Evolutionary conservation across 30 jellyfish, hydroid and myxozoan genomes (phyloP), one percentile per base, ranked within the genome.

Genomic region (Morbakka virulenta): DNA sequence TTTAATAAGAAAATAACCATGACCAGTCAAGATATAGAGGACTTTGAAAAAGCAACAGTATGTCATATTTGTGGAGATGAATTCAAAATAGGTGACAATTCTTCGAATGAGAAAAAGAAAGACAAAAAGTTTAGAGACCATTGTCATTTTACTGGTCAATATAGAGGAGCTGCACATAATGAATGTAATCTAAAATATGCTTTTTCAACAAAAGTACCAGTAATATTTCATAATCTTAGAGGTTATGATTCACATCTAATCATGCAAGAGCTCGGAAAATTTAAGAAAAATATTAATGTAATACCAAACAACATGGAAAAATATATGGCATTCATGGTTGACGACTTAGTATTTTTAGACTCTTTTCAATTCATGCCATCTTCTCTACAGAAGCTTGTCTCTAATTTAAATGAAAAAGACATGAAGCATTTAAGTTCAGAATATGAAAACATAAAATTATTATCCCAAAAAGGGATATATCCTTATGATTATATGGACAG

Each of bases 391-490:
- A 50, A 36, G 31, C 84, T 79, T 1, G 91, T 34, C 1, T 65
- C 79, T 20, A 79, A 32, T 28, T 66, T 79, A 22, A 66, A 74
- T 1, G 51, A 61, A 50, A n/a, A 47, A 9, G 14, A 47, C 12
- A 65, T 78, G 13, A 29, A 35, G 9, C 24, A 32, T 1, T 23
- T 67, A 9, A 2, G 6, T 2, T 2, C 31, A 13, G 31, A 2
- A 32, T 52, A 35, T 23, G 52, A 75, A 51, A 67, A 27, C 20
- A 23, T 30, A 25, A 31, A 51, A 27, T 66, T 28, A 13, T 13
- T 84, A 78, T 14, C 64, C 23, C 36, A 91, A 30, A 84, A 84
- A 51, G 92, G 95, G 0, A 86, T 84, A 17, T 84, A 84, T 52
- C 95, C 95, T 0, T 84, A 75, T 32, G n/a, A n/a, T n/a, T n/a